Percentiles rank a stretch among this genome's conserved stretches.
Evolutionary conservation across 2,797 vertebrate species (phyloP).

Genomic region (Salarias fasciatus): DNA sequence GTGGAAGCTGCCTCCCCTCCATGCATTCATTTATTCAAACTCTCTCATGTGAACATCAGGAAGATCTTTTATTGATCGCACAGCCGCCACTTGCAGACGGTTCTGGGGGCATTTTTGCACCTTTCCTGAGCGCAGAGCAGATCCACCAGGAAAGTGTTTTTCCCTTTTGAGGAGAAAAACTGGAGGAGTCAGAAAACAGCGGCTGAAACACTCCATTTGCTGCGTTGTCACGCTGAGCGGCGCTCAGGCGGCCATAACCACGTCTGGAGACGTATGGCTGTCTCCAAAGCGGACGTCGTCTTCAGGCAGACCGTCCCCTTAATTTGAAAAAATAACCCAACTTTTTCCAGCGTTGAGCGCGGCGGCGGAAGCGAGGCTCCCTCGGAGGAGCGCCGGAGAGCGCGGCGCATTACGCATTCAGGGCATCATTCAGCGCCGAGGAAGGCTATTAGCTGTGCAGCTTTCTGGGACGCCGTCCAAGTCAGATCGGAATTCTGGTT

Average conservation of each 20-base stretch:
- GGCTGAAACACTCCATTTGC: conserved; percentile 15
- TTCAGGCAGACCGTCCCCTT: conserved; percentile 26
- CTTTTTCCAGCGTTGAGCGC: conserved; percentile 55
- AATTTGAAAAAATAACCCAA: conserved; percentile 70
- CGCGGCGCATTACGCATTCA: conserved; percentile 79
- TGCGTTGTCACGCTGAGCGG: conserved; percentile 1
- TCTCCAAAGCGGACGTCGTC: conserved; percentile 34
- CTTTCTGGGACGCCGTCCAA: conserved; percentile 79
- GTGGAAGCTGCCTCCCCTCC: conserved; percentile 2
- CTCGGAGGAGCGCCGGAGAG: conserved; percentile 72
- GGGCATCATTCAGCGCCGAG: conserved; percentile 81
- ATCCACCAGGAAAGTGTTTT: conserved; percentile 30
- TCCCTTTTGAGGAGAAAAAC: conserved; percentile 5
- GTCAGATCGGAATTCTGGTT: conserved; percentile 75
- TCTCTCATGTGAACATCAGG: conserved; percentile 52
- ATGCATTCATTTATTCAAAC: conserved; percentile 54
- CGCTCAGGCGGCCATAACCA: conserved; percentile 10
- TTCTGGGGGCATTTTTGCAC: conserved; percentile 67
- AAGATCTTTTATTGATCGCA: conserved; percentile 78
- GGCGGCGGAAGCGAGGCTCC: conserved; percentile 71
- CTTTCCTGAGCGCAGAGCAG: conserved; percentile 48
- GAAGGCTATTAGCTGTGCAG: conserved; percentile 77
- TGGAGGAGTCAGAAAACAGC: conserved; percentile 32
- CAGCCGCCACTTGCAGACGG: conserved; percentile 56
- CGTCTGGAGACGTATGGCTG: conserved; percentile 44